Evolutionary conservation across 92 coral and sea anemone species (phyloP).

Genomic region (Pocillopora grandis): DNA sequence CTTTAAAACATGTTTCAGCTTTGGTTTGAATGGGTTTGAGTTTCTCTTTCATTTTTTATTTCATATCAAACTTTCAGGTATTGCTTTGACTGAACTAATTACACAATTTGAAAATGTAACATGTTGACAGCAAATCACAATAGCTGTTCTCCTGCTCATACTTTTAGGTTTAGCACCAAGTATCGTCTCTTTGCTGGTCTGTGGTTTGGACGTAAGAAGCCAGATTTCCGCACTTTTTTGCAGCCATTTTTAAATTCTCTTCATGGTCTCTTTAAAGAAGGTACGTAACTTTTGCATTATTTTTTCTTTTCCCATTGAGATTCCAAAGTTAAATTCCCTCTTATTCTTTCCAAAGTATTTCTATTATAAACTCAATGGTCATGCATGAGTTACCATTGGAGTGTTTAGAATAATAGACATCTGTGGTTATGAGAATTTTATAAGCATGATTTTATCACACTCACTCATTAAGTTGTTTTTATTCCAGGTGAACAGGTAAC

Average conservation of each 20-base stretch:
- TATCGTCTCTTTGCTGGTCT: slow-evolving; percentile 48
- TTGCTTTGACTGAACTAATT: background rate
- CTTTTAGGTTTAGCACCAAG: too few relatives aligned
- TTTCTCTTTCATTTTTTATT: too few relatives aligned
- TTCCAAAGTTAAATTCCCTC: background rate
- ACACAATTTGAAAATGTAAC: too few relatives aligned
- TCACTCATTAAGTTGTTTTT: background rate
- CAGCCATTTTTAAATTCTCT: slow-evolving; percentile 52
- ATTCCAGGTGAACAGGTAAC: slow-evolving; percentile 37
- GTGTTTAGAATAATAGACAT: background rate
- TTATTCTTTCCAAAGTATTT: too few relatives aligned
- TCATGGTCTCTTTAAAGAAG: slow-evolving; percentile 7
- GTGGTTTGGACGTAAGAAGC: slow-evolving; percentile 58
- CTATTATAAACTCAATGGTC: too few relatives aligned
- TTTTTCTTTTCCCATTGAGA: background rate
- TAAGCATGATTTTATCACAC: background rate
- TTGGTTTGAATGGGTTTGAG: too few relatives aligned
- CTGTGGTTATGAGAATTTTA: background rate
- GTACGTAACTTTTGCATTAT: background rate
- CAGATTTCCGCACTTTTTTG: slow-evolving; percentile 42
- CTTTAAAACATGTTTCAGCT: too few relatives aligned
- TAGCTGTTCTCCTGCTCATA: too few relatives aligned
- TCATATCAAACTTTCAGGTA: too few relatives aligned
- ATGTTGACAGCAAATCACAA: too few relatives aligned
- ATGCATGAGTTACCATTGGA: background rate